Base-by-base conservation (phyloP, 2,797 vertebrate genomes). In the Echiichthys vipera region DNA sequence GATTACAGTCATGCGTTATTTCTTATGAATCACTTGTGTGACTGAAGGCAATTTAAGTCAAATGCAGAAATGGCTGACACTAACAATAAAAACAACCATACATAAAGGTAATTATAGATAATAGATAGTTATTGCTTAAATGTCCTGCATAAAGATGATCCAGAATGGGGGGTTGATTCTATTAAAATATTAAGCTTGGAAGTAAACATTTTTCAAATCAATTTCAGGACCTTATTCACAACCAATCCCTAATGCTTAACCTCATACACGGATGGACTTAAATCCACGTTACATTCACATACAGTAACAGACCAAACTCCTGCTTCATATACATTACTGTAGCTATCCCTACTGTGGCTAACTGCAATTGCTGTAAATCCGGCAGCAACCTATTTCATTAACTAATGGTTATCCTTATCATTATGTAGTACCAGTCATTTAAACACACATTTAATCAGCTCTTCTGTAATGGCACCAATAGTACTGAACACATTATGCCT, bases 361-460 rank as follows among this genome's bases (percentile, higher is more conserved):
- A 69, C 29, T 63, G 68, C 34, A 72, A 56, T 66, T 74, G n/a
- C n/a, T n/a, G n/a, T n/a, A n/a, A n/a, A 49, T 37, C 58, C 39
- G 55, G 71, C 61, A 29, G 24, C 24, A 61, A 42, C 61, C 54
- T 49, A 39, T 75, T 83, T 78, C 75, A 84, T 86, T 77, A 72
- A 51, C 75, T 84, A 84, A 84, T 83, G 74, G 42, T 78, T 37
- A 61, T 58, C 27, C 65, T 65, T 59, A 66, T 80, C 68, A 56
- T 65, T 46, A 75, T 51, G 58, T 57, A 71, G 57, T 53, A 56
- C 14, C n/a, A 36, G 14, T 43, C 20, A 53, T 80, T 78, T 47
- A 47, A 46, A 71, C 59, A 68, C 61, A 58, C 66, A 77, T 84
- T 81, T 59, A 80, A 85, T 85, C 74, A 79, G 65, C 45, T 18